Base-by-base conservation (phyloP, 2,888 invertebrate species). In the Tyria jacobaeae region DNA sequence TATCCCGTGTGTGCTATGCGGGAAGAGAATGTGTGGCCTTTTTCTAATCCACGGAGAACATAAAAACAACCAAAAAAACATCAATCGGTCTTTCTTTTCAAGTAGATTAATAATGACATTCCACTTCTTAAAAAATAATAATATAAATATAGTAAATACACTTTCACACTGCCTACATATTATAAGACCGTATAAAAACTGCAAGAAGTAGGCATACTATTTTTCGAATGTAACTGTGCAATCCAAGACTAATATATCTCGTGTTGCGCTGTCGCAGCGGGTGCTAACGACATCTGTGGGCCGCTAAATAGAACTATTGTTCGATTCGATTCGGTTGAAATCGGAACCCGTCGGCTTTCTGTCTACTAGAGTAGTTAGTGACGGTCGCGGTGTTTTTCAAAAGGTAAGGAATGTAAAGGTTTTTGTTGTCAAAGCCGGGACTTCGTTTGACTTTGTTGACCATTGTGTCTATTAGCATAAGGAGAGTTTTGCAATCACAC, bases 231-330 rank as follows among this genome's bases (percentile, higher is more conserved):
- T 68, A 75, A 73, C 68, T 62, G 60, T 58, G 25, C 35, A 41
- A 34, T 63, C 68, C 74, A 71, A 73, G 75, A 83, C 83, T 80
- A 87, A 90, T 89, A 89, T 86, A 86, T 85, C 87, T 74, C 85
- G 76, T 72, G 70, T 70, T 71, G 77, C 78, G 81, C 78, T 70
- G 65, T 75, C 91, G 80, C 92, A 91, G 92, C 92, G 84, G 89
- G 91, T 82, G 85, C 87, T 91, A 93, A 92, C 92, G 92, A 92
- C 92, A 92, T 93, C 92, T 93, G 84, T 89, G 82, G 79, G 85
- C 79, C 84, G 82, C 88, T 92, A 92, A 93, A 88, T 91, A 83
- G 90, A 89, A 92, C 88, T 85, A 88, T 94, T 92, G 91, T 92
- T 62, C 68, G 79, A 93, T 94, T 93, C 83, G 93, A 80, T 82